Conservation (phyloP, 1,140 invertebrate genomes). For the Linepithema humile region DNA sequence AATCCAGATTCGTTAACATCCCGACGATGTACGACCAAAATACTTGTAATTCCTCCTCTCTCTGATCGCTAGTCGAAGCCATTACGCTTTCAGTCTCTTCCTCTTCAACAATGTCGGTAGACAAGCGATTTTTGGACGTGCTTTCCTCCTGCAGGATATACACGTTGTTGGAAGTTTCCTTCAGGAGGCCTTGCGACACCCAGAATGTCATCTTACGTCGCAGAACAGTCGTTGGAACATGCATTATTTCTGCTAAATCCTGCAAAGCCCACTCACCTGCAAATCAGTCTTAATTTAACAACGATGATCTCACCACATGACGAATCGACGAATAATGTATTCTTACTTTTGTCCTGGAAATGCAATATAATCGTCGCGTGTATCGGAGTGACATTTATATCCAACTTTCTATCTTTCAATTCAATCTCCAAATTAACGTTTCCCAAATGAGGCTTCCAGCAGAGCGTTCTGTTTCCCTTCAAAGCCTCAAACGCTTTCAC, state of each 20-base stretch:
- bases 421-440: constrained; percentile 97
- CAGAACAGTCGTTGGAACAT: constrained; percentile 92
- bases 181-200: constrained; percentile 94
- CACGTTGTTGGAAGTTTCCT: constrained; percentile 90
- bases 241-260: constrained; percentile 92
- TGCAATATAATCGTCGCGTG: constrained; percentile 98
- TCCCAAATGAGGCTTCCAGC: constrained; percentile 97
- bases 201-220: constrained; percentile 95
- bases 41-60: constrained; percentile 96
- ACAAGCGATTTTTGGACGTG: constrained; percentile 83
- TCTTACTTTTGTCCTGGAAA: constrained; percentile 94
- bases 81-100: constrained; percentile 97
- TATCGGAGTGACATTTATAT: constrained; percentile 95
- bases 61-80: constrained; percentile 96
- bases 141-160: constrained; percentile 92
- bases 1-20: constrained; percentile 98
- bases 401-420: constrained; percentile 91
- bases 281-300: constrained; percentile 59
- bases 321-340: background rate
- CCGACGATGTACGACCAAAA: constrained; percentile 99
- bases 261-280: constrained; percentile 92
- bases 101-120: constrained; percentile 91
- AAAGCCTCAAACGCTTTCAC: constrained; percentile 96
- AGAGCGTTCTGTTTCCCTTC: constrained; percentile 97
- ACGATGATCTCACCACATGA: background rate